Conservation (phyloP, 2,113 vertebrate genomes). For the Pituophis catenifer region DNA sequence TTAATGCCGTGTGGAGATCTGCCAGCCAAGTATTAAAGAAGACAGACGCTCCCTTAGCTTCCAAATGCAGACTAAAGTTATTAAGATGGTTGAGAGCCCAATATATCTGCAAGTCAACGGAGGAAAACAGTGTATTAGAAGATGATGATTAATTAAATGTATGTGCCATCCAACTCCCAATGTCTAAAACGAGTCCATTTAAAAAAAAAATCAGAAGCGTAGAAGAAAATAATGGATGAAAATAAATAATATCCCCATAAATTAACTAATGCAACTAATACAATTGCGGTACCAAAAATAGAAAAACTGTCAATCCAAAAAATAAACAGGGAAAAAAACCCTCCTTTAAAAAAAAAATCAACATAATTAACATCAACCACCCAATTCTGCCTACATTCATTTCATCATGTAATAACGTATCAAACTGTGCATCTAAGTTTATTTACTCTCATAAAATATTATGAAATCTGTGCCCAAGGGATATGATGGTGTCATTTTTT, state of each 20-base stretch:
- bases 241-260: neutral
- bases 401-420: neutral
- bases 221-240: neutral
- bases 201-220: neutral
- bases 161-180: neutral
- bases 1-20: neutral
- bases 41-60: neutral
- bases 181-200: neutral
- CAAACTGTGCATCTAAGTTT: neutral
- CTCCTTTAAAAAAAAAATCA: neutral
- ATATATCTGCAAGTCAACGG: neutral
- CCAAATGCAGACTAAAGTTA: neutral
- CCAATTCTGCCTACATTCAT: neutral
- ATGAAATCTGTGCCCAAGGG: neutral
- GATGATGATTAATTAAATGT: neutral
- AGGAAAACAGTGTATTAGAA: neutral
- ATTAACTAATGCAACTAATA: neutral
- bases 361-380: neutral
- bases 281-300: neutral
- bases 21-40: neutral
- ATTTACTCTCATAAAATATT: neutral
- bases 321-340: neutral
- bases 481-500: neutral
- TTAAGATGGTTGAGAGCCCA: neutral
- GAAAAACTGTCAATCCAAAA: neutral